A percentile compares a stretch with the other conserved stretches of the same genome.
Evolutionary conservation across 2,797 vertebrate species (phyloP).

Genomic region (Coranthus polyacanthus): DNA sequence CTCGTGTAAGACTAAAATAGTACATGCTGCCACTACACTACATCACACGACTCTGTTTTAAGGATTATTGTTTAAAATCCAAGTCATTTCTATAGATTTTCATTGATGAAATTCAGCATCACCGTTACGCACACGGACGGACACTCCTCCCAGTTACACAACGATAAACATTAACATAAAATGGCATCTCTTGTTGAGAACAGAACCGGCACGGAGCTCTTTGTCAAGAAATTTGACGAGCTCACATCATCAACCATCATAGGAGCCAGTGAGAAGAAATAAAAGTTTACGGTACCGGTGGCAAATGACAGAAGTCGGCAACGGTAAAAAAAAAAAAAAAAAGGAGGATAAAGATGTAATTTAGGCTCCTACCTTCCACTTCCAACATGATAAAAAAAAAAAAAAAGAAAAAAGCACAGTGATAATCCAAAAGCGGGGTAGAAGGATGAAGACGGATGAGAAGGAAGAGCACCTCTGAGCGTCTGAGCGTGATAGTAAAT

Average conservation of each 20-base stretch:
- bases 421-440: slow-evolving; percentile 72
- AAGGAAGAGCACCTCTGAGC: slow-evolving; percentile 52
- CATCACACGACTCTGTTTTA: neutral
- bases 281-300: neutral
- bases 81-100: slow-evolving; percentile 24
- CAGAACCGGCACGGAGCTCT: neutral
- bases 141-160: slow-evolving; percentile 67
- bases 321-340: neutral
- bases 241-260: too few relatives aligned
- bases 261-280: too few relatives aligned
- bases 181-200: neutral
- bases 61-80: neutral
- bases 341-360: neutral
- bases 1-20: slow-evolving; percentile 14
- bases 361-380: slow-evolving; percentile 92
- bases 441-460: slow-evolving; percentile 13
- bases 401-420: slow-evolving; percentile 82
- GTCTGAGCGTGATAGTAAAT: slow-evolving; percentile 70
- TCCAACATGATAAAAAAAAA: slow-evolving; percentile 91
- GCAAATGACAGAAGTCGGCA: neutral
- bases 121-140: slow-evolving; percentile 50
- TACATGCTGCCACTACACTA: neutral
- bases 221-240: neutral
- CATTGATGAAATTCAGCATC: slow-evolving; percentile 76
- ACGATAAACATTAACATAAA: slow-evolving; percentile 24